These are phyloP conservation scores for Epicauta chinensis DNA, from an alignment of 1,140 invertebrate genomes.

Conservation along the genomic window DNA sequence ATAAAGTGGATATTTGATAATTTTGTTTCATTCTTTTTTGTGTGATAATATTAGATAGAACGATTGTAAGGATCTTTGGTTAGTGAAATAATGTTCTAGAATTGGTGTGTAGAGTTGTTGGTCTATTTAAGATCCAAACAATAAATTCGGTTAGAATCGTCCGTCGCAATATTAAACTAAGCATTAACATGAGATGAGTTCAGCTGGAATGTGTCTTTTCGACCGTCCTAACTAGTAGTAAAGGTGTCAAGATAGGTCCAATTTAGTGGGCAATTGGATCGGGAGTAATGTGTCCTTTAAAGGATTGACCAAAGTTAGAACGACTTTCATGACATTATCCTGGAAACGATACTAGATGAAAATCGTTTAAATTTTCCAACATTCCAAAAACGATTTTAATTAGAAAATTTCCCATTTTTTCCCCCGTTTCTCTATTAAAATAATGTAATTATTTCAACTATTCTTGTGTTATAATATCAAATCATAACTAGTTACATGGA, in stretches of 20 bases:
- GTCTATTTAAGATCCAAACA: not conserved
- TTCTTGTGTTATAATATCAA: not conserved
- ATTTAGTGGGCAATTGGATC: slow-evolving; percentile 43
- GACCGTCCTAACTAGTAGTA: slow-evolving; percentile 26
- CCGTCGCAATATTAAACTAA: slow-evolving; percentile 14
- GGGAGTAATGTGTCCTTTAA: slow-evolving; percentile 42
- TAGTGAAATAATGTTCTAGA: too few relatives aligned
- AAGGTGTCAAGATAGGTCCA: slow-evolving; percentile 44
- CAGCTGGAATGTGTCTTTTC: slow-evolving; percentile 14
- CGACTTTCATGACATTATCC: slow-evolving; percentile 34
- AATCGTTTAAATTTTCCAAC: not conserved
- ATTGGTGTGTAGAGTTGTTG: too few relatives aligned
- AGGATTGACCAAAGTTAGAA: slow-evolving; percentile 38
- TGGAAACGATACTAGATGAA: not conserved
- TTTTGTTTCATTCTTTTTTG: too few relatives aligned
- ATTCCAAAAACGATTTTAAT: not conserved
- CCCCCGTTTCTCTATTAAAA: too few relatives aligned
- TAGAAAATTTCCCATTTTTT: too few relatives aligned
- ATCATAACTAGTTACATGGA: not conserved
- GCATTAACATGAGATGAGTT: slow-evolving; percentile 18
- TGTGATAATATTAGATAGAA: too few relatives aligned
- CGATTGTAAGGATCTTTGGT: too few relatives aligned
- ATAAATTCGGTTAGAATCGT: slow-evolving; percentile 11
- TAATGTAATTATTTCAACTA: not conserved
- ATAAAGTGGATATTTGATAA: too few relatives aligned